phyloP scores from a whole-genome alignment of 2,888 invertebrate genomes.

The Hyalella azteca region DNA sequence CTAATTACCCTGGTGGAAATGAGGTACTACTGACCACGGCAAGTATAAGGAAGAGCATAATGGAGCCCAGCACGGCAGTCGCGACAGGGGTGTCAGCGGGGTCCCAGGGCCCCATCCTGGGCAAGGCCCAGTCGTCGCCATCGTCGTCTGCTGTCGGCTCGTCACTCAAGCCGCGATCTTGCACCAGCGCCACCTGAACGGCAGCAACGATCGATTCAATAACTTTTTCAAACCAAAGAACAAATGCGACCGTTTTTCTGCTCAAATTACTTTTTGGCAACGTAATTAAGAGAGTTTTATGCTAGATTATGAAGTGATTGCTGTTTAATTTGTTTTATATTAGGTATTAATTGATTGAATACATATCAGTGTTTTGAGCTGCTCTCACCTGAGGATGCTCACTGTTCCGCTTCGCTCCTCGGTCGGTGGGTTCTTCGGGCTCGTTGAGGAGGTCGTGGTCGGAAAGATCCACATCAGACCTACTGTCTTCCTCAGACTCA shows the following conservation, averaged over 20 bases:
- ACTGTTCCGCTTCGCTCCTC: not conserved
- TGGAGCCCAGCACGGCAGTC: constrained; percentile 49
- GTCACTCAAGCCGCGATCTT: constrained; percentile 17
- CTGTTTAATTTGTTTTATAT: too few species aligned
- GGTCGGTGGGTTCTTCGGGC: not conserved
- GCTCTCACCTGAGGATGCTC: constrained; percentile 21
- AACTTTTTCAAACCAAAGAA: too few species aligned
- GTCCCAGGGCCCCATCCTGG: constrained; percentile 30
- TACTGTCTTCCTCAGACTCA: not conserved
- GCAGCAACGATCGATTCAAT: too few species aligned
- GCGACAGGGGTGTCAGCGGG: constrained; percentile 28
- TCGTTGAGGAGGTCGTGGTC: not conserved
- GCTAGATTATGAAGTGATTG: too few species aligned
- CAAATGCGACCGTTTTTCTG: too few species aligned
- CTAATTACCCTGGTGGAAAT: too few species aligned
- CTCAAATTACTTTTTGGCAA: too few species aligned
- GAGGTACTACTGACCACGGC: constrained; percentile 49
- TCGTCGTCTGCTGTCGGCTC: not conserved
- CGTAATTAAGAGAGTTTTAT: too few species aligned
- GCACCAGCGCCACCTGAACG: constrained; percentile 5
- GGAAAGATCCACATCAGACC: not conserved
- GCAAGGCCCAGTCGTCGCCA: constrained; percentile 2
- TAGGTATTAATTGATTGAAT: too few species aligned
- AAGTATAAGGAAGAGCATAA: constrained; percentile 54
- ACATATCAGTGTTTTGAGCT: too few species aligned